phyloP scores from a whole-genome alignment of 1,140 invertebrate genomes.

The Drosophila kurseongensis region DNA sequence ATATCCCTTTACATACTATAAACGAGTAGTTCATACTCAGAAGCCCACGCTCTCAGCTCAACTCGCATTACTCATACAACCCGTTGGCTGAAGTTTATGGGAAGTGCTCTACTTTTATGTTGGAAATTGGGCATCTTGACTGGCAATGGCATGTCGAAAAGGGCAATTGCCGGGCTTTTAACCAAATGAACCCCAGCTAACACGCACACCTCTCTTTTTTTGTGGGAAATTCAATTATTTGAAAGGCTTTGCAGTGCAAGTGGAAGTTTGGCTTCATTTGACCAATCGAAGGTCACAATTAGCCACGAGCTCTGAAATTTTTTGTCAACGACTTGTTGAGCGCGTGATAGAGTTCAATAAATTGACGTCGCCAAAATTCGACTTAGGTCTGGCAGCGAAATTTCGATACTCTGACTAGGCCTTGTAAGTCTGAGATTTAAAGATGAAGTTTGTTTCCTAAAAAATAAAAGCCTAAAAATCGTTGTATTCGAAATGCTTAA shows the following conservation, averaged over 20 bases:
- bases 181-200: constrained; percentile 53
- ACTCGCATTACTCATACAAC: constrained; percentile 62
- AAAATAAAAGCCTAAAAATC: no score
- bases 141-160: constrained; percentile 17
- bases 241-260: constrained; percentile 44
- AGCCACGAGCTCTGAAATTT: constrained; percentile 44
- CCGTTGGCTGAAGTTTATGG: constrained; percentile 41
- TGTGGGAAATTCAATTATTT: constrained; percentile 59
- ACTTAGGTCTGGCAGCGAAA: constrained; percentile 10
- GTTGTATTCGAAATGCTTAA: no score
- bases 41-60: constrained; percentile 15
- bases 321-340: constrained; percentile 67
- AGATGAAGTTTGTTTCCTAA: no score
- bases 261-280: constrained; percentile 21
- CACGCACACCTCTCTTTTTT: constrained; percentile 38
- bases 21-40: neutral
- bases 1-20: constrained; percentile 26
- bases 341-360: constrained; percentile 54
- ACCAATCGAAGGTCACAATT: constrained; percentile 66
- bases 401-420: constrained; percentile 5
- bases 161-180: constrained; percentile 59
- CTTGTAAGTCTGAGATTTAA: neutral
- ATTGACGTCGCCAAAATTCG: constrained; percentile 11
- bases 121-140: constrained; percentile 43
- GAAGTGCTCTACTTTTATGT: constrained; percentile 12